Base-by-base conservation (phyloP, 2,797 vertebrate genomes). In the Taenioides sp. region DNA sequence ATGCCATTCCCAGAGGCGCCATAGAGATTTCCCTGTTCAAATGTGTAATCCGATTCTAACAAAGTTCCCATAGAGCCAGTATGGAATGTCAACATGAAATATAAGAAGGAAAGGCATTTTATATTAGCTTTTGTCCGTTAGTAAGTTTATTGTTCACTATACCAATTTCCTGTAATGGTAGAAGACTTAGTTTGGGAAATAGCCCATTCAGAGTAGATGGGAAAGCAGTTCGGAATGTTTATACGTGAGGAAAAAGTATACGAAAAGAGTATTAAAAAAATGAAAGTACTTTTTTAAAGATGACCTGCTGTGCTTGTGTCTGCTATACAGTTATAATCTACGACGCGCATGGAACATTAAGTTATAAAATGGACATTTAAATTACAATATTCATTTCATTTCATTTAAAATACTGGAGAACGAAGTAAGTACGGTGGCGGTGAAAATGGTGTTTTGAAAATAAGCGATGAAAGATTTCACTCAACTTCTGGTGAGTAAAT, bases 21-120 rank as follows among this genome's bases (percentile, higher is more conserved):
- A 0, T 9, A 63, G 61, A 63, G 20, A 59, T 63, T 22, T 63
- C 63, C 22, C 37, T 65, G 14, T 49, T 65, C 63, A 65, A n/a
- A 47, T 22, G 37, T 65, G 63, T 47, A 65, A 65, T 43, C 20
- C 40, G 18, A 65, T 49, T 65, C 63, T 23, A 10, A 27, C 37
- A 25, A 25, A 65, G 22, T 65, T 62, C 40, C 63, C 37, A 27
- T 47, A 3, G 37, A 7, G 37, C n/a, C 37, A 47, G 37, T 63
- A 63, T 43, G 34, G n/a, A 47, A 40, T 65, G 63, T 43, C 63
- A 65, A 65, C 63, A 65, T 65, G 63, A 65, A 49, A 47, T 49
- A 47, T 43, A 63, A 40, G 31, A 43, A 43, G 14, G 1, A 14
- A 49, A 34, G n/a, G 20, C 34, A 22, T n/a, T 61, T 2, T 23